Evolutionary conservation across 53 echinoderm and acorn worm genomes (phyloP), one percentile per base, ranked within the genome.

Genomic region (Crossaster papposus): DNA sequence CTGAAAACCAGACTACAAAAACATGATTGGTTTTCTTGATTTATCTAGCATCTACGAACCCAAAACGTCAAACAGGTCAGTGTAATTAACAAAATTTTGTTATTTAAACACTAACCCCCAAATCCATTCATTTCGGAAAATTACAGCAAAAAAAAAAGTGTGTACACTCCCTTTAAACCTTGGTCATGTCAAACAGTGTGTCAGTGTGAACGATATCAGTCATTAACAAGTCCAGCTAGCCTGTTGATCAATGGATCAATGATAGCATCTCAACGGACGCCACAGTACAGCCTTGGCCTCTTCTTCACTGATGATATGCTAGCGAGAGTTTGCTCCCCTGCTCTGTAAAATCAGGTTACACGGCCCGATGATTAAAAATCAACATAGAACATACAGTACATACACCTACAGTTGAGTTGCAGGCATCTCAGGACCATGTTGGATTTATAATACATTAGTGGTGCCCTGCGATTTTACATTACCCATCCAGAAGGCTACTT

Each of bases 231-330:
- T 4, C 74, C 15, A 34, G 28, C 38, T 12, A 65, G 82, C 82
- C 82, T 82, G 82, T 82, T 82, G 82, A 82, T 82, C 68, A 38
- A 37, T 13, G 82, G 82, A 82, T 82, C 68, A 38, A 37, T 13
- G 82, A n/a, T 65, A 29, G 65, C 38, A 68, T 82, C 68, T 64
- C 29, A 12, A 3, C 14, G 81, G 62, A 26, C 8, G 70, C 8
- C 70, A 30, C 70, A 9, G 70, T 30, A 30, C 70, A 9, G 70
- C 7, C 13, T 14, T 30, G 26, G 26, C 30, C 70, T 30, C 70
- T 12, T 70, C 29, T 0, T n/a, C 5, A 2, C n/a, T 26, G 29
- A 70, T 29, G 70, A 70, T 12, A 70, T 29, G 70, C 28, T 12
- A 23, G 28, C 26, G 44, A 44, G 5, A 44, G 44, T 44, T 44